Conservation (phyloP, 2,797 vertebrate genomes). For the Notolepis coatsorum region DNA sequence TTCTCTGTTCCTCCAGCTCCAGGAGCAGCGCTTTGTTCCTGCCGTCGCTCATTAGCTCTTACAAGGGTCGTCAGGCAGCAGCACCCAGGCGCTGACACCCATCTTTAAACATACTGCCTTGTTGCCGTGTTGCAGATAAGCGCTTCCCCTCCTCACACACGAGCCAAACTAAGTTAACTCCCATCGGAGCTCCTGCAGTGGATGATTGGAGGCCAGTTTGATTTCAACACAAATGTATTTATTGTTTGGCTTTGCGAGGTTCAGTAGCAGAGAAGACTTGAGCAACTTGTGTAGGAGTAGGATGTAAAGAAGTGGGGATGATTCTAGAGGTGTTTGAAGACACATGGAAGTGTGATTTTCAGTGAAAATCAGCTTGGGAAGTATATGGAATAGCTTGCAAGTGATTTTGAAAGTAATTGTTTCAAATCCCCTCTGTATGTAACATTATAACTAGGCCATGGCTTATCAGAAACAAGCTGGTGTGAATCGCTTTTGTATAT, state of each 20-base stretch:
- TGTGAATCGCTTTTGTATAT: too few relatives aligned
- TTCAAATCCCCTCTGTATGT: too few relatives aligned
- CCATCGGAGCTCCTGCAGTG: constrained; percentile 12
- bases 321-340: constrained; percentile 14
- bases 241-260: constrained; percentile 21
- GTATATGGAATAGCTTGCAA: not conserved
- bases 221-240: constrained; percentile 18
- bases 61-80: constrained; percentile 49
- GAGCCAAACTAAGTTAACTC: constrained; percentile 39
- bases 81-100: constrained; percentile 56
- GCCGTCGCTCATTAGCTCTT: constrained; percentile 61
- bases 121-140: constrained; percentile 27
- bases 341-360: too few relatives aligned
- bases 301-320: not conserved
- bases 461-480: too few relatives aligned
- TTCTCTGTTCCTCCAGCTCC: constrained; percentile 22
- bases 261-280: constrained; percentile 11
- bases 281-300: not conserved
- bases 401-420: not conserved
- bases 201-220: constrained; percentile 32
- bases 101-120: constrained; percentile 58
- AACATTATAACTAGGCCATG: too few relatives aligned
- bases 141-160: constrained; percentile 18
- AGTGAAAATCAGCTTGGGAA: too few relatives aligned
- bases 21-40: constrained; percentile 48